Conservation (phyloP, 2,797 vertebrate genomes). For the Ispidina lecontei region DNA sequence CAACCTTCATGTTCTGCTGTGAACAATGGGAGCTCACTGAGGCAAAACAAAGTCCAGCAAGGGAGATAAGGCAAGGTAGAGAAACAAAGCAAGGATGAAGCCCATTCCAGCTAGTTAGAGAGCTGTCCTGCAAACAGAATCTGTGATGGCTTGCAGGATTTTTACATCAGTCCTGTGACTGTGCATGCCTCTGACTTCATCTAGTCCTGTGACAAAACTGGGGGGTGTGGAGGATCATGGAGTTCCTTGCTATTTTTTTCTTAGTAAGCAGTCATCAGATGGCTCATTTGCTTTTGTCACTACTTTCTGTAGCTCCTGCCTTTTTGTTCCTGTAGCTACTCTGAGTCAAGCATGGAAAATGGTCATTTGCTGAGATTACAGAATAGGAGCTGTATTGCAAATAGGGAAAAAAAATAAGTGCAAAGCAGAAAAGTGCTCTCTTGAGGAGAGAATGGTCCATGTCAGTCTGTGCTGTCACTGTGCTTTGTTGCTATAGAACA, state of each 20-base stretch:
- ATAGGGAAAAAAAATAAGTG: neutral
- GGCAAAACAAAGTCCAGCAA: conserved; percentile 36
- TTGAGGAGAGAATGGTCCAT: neutral
- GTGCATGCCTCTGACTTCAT: neutral
- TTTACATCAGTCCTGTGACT: conserved; percentile 32
- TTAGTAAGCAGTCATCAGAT: conserved; percentile 21
- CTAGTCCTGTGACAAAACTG: neutral
- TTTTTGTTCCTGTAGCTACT: conserved; percentile 18
- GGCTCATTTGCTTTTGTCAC: conserved; percentile 20
- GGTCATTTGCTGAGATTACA: neutral
- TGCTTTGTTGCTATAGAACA: neutral
- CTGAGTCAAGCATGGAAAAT: conserved; percentile 35
- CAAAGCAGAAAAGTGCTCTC: neutral
- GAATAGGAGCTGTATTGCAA: neutral
- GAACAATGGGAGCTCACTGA: conserved; percentile 65
- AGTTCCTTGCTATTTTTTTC: neutral
- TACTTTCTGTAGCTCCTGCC: neutral
- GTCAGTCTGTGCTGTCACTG: neutral
- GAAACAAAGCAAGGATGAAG: conserved; percentile 42
- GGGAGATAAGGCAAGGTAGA: conserved; percentile 1
- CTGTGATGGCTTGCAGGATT: conserved; percentile 3
- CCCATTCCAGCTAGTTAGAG: neutral
- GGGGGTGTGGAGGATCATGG: neutral
- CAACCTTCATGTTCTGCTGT: conserved; percentile 65
- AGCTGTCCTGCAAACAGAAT: neutral